These are phyloP conservation scores for Craseonycteris thonglongyai DNA, from an alignment of 2,113 vertebrate genomes.

Conservation along the genomic window DNA sequence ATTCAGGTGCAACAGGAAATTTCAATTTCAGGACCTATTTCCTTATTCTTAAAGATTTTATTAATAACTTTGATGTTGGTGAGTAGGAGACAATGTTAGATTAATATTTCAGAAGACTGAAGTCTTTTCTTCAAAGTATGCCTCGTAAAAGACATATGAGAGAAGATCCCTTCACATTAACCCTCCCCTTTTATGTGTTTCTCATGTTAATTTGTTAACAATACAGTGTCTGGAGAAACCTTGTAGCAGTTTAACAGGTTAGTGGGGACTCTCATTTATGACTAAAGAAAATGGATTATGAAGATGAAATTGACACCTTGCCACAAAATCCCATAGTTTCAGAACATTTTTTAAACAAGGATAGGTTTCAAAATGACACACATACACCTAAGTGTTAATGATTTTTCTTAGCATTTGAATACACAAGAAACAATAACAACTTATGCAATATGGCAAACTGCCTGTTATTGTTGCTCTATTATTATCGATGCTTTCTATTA, in stretches of 20 bases:
- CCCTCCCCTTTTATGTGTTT: neutral
- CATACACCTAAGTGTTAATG: neutral
- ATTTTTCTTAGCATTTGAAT: neutral
- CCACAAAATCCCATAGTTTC: neutral
- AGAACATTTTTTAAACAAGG: neutral
- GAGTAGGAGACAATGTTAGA: slow-evolving; percentile 22
- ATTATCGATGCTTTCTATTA: too few species aligned
- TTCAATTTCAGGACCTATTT: neutral
- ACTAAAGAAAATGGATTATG: neutral
- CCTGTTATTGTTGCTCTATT: accelerated
- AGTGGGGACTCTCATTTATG: neutral
- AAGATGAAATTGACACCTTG: neutral
- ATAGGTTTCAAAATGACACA: neutral
- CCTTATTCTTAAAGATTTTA: neutral
- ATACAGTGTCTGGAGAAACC: neutral
- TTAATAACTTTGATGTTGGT: neutral
- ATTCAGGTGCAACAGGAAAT: neutral
- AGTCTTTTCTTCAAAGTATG: neutral
- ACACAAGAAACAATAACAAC: neutral
- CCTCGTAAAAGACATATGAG: neutral
- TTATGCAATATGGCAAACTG: neutral
- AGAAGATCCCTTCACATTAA: neutral
- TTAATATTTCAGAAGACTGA: neutral
- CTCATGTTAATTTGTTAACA: neutral
- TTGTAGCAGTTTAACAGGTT: neutral